Evolutionary conservation across 2,888 invertebrate species (phyloP), one percentile per base, ranked within the genome.

Genomic region (Lucinisca nassula): DNA sequence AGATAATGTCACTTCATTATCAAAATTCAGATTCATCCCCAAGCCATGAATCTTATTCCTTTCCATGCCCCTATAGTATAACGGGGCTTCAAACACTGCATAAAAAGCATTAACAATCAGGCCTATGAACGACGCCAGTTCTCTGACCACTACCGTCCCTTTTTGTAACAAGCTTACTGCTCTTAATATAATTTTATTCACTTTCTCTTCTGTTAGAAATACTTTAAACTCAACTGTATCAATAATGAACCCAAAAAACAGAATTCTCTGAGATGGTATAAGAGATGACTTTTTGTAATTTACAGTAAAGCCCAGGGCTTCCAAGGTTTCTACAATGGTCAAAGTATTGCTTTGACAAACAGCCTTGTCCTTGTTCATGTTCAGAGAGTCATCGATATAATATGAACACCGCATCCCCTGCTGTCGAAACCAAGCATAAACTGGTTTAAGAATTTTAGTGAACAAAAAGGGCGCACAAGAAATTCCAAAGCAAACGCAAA

Each of bases 321-420:
- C n/a, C n/a, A n/a, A n/a, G n/a, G n/a, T n/a, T n/a, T n/a, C n/a
- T n/a, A n/a, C n/a, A n/a, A n/a, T n/a, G n/a, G n/a, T n/a, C n/a
- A n/a, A n/a, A 17, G 81, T 61, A 79, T 90, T 84, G 12, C 27
- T 45, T 35, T 4, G 10, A 61, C 82, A 85, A 30, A 49, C 30
- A 1, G 40, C n/a, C 27, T n/a, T 35, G 21, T 37, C 27, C 40
- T 79, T 30, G 79, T 88, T 79, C 81, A 85, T 89, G 76, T 84
- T 84, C 3, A 92, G 14, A 37, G 90, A 92, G 82, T 92, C 89
- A 84, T 90, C 88, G 49, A 90, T 84, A 32, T 88, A 90, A 74
- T 86, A 85, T n/a, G n/a, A n/a, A n/a, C n/a, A n/a, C n/a, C n/a
- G n/a, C n/a, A n/a, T n/a, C n/a, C n/a, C n/a, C n/a, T n/a, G n/a